phyloP scores from a whole-genome alignment of 1,140 invertebrate genomes.

The Onthophagus taurus region DNA sequence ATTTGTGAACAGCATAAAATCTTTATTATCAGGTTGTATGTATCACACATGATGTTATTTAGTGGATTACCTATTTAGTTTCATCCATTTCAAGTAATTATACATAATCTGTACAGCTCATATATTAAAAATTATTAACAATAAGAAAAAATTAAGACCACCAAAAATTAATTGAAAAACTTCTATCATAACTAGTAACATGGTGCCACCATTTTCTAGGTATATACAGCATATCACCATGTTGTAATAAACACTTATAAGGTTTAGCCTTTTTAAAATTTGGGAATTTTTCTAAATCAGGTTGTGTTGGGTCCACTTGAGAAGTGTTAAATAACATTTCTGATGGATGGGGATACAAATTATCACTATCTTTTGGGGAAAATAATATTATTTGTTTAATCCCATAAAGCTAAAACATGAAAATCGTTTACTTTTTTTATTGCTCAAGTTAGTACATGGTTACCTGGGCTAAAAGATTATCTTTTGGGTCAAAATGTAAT shows the following conservation, averaged over 20 bases:
- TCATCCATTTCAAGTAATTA: too few species aligned
- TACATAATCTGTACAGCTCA: too few species aligned
- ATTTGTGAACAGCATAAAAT: too few species aligned
- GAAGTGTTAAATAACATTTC: constrained; percentile 73
- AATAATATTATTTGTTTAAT: constrained; percentile 79
- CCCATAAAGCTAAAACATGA: constrained; percentile 61
- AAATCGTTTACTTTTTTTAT: not conserved
- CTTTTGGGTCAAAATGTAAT: constrained; percentile 90
- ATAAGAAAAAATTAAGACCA: constrained; percentile 46
- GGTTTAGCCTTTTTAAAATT: constrained; percentile 57
- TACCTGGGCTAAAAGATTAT: constrained; percentile 81
- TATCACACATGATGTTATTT: too few species aligned
- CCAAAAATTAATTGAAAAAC: constrained; percentile 91
- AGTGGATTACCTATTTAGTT: too few species aligned
- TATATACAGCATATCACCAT: constrained; percentile 86
- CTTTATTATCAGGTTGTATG: too few species aligned
- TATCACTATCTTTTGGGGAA: constrained; percentile 53
- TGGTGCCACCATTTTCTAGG: constrained; percentile 94
- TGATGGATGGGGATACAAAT: constrained; percentile 74
- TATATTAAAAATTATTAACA: too few species aligned
- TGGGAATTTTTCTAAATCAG: constrained; percentile 65
- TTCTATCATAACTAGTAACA: constrained; percentile 67
- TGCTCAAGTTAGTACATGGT: too few species aligned
- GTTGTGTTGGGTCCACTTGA: constrained; percentile 73
- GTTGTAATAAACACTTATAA: constrained; percentile 60